Conservation (phyloP, 2,888 invertebrate species). For the Ectropis crepuscularia region DNA sequence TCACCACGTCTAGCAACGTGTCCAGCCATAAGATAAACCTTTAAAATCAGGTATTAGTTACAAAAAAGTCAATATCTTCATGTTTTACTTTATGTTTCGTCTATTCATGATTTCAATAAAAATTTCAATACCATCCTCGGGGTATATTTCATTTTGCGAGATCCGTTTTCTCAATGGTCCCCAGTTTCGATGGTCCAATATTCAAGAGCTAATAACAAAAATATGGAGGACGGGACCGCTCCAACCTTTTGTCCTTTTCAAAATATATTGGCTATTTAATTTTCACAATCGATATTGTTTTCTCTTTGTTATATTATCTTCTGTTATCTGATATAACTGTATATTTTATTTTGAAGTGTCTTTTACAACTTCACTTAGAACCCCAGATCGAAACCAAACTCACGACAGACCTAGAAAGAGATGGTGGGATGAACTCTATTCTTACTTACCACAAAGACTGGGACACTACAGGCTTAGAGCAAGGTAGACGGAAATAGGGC, state of each 20-base stretch:
- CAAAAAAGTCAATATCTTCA: background rate
- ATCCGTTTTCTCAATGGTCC: constrained; percentile 49
- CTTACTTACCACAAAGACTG: no score
- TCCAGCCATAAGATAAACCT: no score
- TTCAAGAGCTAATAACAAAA: constrained; percentile 65
- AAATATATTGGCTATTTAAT: constrained; percentile 46
- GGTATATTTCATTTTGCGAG: constrained; percentile 55
- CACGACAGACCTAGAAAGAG: no score
- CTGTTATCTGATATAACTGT: constrained; percentile 10
- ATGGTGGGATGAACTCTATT: no score
- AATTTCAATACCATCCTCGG: constrained; percentile 53
- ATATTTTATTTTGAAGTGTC: background rate
- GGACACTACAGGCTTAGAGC: no score
- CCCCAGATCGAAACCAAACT: no score
- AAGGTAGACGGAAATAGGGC: no score
- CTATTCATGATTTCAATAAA: constrained; percentile 40
- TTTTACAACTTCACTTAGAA: background rate
- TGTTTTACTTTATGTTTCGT: constrained; percentile 7
- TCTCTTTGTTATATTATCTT: constrained; percentile 21
- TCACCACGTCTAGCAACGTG: no score
- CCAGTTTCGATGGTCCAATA: constrained; percentile 61
- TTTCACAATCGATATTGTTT: constrained; percentile 35
- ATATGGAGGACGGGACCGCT: constrained; percentile 53
- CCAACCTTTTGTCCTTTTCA: constrained; percentile 52
- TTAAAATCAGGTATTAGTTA: no score